A percentile compares a stretch with the other conserved stretches of the same genome.
phyloP scores from a whole-genome alignment of 2,797 vertebrate species.

The Smutsia temminckii region DNA sequence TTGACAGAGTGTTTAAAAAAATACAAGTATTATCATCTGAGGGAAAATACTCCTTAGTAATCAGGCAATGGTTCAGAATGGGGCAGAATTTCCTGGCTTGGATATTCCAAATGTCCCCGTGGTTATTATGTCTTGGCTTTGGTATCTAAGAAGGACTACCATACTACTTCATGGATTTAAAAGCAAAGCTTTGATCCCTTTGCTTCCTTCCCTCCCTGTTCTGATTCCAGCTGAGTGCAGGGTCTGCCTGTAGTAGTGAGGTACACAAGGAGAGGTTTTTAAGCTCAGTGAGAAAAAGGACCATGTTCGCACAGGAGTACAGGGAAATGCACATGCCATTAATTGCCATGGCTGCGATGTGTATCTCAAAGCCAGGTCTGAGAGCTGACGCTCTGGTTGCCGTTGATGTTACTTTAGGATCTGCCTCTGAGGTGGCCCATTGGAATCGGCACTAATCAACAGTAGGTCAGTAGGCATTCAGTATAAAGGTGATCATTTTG shows the following conservation, averaged over 20 bases:
- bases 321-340: rapidly evolving
- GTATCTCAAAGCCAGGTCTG: neutral
- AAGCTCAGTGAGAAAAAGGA: neutral
- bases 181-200: neutral
- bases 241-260: neutral
- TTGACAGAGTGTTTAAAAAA: neutral
- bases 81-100: neutral
- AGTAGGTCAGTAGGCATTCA: neutral
- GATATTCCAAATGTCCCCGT: neutral
- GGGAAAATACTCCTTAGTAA: neutral
- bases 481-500: neutral
- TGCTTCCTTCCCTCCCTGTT: neutral
- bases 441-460: neutral
- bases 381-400: neutral
- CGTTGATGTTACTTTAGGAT: neutral
- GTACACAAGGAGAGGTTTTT: neutral
- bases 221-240: neutral
- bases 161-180: neutral
- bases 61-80: neutral
- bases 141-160: neutral
- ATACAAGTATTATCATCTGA: neutral
- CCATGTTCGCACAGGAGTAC: neutral
- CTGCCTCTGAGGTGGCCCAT: neutral
- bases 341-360: neutral
- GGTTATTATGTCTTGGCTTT: neutral